Evolutionary conservation across 2,888 invertebrate species (phyloP).

Genomic region (Himalopsyche anomala): DNA sequence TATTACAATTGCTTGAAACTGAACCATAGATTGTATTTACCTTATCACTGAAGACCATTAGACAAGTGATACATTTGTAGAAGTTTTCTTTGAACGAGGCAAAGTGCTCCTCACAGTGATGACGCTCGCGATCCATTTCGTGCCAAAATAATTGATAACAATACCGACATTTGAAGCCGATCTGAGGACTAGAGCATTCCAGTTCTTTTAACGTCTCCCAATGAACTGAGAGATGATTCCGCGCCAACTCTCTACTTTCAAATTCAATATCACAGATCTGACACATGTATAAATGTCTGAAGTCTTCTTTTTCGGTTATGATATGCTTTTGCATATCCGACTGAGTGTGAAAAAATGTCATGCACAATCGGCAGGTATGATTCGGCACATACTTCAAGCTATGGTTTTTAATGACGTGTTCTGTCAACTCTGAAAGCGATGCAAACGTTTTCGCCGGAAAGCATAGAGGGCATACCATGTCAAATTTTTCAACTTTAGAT

Average conservation of each 20-base stretch:
- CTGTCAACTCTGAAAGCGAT: conserved; percentile 66
- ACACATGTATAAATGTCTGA: conserved; percentile 75
- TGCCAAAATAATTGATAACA: conserved; percentile 76
- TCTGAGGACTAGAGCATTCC: conserved; percentile 73
- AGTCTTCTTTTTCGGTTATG: conserved; percentile 71
- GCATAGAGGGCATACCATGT: conserved; percentile 70
- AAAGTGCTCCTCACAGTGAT: conserved; percentile 72
- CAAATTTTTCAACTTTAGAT: conserved; percentile 67
- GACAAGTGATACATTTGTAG: conserved; percentile 73
- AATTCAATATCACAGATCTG: conserved; percentile 77
- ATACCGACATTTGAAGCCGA: conserved; percentile 75
- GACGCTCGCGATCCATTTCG: conserved; percentile 73
- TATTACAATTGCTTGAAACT: too few species aligned
- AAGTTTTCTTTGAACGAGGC: conserved; percentile 70
- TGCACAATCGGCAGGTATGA: conserved; percentile 73
- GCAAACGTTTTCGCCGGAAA: conserved; percentile 67
- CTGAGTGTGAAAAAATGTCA: conserved; percentile 71
- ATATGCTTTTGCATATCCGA: conserved; percentile 71
- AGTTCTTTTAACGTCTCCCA: conserved; percentile 68
- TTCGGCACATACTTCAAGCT: conserved; percentile 70
- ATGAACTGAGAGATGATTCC: conserved; percentile 72
- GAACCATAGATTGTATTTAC: conserved; percentile 67
- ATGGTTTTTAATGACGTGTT: conserved; percentile 73
- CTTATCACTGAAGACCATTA: conserved; percentile 74
- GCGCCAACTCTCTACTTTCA: conserved; percentile 70